Evolutionary conservation across 2,797 vertebrate genomes (phyloP), one percentile per base, ranked within the genome.

Genomic region (Clangula hyemalis): DNA sequence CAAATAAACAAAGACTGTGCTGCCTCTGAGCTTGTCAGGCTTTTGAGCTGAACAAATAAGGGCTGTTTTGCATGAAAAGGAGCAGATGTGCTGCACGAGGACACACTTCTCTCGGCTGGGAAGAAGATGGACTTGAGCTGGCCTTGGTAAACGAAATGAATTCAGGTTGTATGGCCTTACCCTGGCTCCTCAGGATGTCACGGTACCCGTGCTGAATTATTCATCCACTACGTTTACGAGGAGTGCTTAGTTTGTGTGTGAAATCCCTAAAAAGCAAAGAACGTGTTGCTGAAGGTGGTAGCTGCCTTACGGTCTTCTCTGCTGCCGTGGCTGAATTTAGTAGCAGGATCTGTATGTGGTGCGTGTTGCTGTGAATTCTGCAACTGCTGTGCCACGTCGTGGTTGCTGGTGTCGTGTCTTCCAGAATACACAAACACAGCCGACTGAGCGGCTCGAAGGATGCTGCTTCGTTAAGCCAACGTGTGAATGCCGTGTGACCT

Each of bases 11-110:
- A 56, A 77, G 80, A 36, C 47, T 85, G 61, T 70, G 65, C 38
- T 69, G 30, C 83, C 65, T 58, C 43, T 71, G 77, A 86, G 47
- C 30, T 83, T 41, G 77, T 90, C 92, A 62, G 90, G 66, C 53
- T 87, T 91, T 68, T 76, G 85, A 93, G 80, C 90, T 69, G 81
- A 54, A 11, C 65, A 76, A 72, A 6, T 4, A 28, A 87, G 54
- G 68, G 81, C 72, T 89, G 87, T 19, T 96, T 94, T 95, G 93
- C 72, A 66, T 92, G 54, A 72, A 38, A 57, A 43, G 90, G 87
- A 86, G 82, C 95, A 96, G 94, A 71, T 83, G 83, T 97, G 94
- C 92, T 95, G 87, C 57, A 15, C 17, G 53, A 69, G 51, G 30
- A 24, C 78, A 45, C 0, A 0, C 34, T 73, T 24, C 22, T 72